Conservation (phyloP, 2,113 vertebrate genomes). For the Strix uralensis region DNA sequence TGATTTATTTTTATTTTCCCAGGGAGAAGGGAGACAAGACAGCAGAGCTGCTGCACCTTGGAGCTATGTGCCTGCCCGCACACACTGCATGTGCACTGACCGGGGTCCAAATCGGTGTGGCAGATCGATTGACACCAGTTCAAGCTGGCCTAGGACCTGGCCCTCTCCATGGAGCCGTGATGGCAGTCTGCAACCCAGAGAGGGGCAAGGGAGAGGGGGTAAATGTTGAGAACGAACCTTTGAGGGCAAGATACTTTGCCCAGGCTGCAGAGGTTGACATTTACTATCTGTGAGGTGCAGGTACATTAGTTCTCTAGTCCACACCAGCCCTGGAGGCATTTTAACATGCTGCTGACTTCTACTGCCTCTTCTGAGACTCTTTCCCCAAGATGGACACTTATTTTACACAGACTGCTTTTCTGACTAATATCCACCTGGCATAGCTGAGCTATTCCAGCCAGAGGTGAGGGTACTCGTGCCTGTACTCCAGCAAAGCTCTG, state of each 20-base stretch:
- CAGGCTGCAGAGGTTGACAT: background rate
- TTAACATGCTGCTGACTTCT: background rate
- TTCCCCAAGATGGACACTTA: background rate
- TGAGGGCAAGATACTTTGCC: background rate
- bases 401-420: background rate
- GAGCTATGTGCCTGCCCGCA: background rate
- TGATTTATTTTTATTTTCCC: background rate
- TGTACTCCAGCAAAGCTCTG: background rate
- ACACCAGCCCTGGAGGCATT: background rate
- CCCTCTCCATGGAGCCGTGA: background rate
- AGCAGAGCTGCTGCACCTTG: background rate
- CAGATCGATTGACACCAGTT: accelerated
- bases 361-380: background rate
- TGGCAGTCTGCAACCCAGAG: background rate
- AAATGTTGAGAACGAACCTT: background rate
- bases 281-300: background rate
- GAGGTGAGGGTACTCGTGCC: background rate
- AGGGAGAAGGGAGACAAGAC: background rate
- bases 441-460: background rate
- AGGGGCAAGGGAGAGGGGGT: background rate
- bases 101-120: background rate
- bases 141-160: background rate
- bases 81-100: too few species aligned
- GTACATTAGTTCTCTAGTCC: background rate
- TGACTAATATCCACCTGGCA: background rate